Conservation (phyloP, 2,113 vertebrate genomes). For the Promerops cafer region DNA sequence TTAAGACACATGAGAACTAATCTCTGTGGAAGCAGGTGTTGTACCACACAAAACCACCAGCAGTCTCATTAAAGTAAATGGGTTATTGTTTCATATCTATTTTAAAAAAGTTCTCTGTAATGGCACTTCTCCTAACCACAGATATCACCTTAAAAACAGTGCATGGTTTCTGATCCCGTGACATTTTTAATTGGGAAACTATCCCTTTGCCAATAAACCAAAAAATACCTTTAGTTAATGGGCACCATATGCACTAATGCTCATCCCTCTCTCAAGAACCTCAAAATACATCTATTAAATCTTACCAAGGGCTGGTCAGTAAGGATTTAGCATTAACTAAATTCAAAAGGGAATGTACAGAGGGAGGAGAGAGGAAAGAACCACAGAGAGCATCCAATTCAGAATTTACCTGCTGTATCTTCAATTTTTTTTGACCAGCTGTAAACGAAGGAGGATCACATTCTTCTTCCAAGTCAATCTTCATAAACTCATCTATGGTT, state of each 20-base stretch:
- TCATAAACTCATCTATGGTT: conserved; percentile 97
- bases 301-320: not conserved
- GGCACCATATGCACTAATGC: not conserved
- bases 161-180: not conserved
- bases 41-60: not conserved
- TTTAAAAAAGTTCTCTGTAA: not conserved
- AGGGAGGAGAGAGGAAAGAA: not conserved
- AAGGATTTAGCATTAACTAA: not conserved
- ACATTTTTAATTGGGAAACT: not conserved
- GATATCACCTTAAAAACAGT: not conserved
- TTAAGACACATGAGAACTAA: not conserved
- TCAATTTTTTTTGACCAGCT: conserved; percentile 82
- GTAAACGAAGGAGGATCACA: conserved; percentile 94
- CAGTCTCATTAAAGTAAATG: not conserved
- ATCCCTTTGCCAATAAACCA: not conserved
- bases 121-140: not conserved
- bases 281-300: not conserved
- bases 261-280: not conserved
- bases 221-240: not conserved
- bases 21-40: not conserved
- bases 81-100: not conserved
- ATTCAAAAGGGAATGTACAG: not conserved
- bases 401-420: conserved; percentile 77
- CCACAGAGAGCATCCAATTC: not conserved
- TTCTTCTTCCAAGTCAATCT: conserved; percentile 87